Evolutionary conservation across 2,797 vertebrate genomes (phyloP), one percentile per base, ranked within the genome.

Genomic region (Epinephelus malabaricus): DNA sequence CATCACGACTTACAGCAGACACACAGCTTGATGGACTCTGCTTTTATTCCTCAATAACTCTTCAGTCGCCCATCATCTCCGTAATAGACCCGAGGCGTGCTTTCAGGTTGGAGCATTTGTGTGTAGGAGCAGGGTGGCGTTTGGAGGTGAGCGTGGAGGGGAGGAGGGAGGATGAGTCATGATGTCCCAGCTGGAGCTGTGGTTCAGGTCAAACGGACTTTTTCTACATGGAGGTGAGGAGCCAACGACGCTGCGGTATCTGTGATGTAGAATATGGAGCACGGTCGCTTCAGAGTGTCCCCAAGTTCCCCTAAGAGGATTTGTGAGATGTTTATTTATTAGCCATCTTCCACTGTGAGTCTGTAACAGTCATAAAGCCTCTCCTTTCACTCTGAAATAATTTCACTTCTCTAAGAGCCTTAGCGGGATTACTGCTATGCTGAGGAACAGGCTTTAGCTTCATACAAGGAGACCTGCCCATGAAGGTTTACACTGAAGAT

Each of bases 341-440:
- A 93, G 89, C 84, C 79, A 84, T 85, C 81, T 86, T 88, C 49
- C 64, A 68, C 82, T 61, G 83, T 46, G 72, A 81, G 82, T 85
- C 78, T 82, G 81, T 79, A 79, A 73, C 84, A 79, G 87, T 86
- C 85, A 87, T 86, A 92, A 92, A 90, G 88, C 88, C 81, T 77
- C 58, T 90, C 82, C 78, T 91, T 91, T 92, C 86, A 90, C 88
- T 91, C 78, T 82, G 79, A 87, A 93, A 94, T 93, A 87, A 95
- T 94, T 93, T 93, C 86, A 77, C 86, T 82, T 76, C 86, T 89
- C 63, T 95, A 94, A 96, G 95, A 95, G 95, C 88, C 93, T 96
- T 95, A 95, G 89, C 70, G 83, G 94, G 95, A 95, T 96, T 96
- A 95, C 78, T 76, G 89, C 84, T 88, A 76, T 86, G 88, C 88